Evolutionary conservation across 2,888 invertebrate species (phyloP).

Genomic region (Caenorhabditis macrosperma): DNA sequence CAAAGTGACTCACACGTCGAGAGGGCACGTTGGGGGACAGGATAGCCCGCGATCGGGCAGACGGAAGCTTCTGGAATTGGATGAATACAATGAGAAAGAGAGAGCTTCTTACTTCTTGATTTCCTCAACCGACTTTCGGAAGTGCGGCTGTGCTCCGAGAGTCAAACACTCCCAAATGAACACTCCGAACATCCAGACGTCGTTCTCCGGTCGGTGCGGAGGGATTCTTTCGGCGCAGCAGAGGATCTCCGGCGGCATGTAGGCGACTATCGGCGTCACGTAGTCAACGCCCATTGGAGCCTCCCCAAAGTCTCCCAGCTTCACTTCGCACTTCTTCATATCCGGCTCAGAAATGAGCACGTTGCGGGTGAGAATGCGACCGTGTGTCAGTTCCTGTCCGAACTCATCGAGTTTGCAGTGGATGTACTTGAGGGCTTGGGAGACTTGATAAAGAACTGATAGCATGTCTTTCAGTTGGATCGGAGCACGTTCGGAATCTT

Average conservation of each 20-base stretch:
- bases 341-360: constrained; percentile 73
- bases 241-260: constrained; percentile 77
- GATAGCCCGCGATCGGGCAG: constrained; percentile 74
- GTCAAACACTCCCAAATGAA: constrained; percentile 78
- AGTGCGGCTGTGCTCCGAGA: constrained; percentile 77
- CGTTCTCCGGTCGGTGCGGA: constrained; percentile 76
- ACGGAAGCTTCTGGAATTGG: constrained; percentile 59
- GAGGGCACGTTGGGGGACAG: constrained; percentile 73
- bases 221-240: constrained; percentile 71
- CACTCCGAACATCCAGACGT: constrained; percentile 79
- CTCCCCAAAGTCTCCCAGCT: constrained; percentile 78
- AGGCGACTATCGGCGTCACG: constrained; percentile 72
- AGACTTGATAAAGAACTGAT: constrained; percentile 63
- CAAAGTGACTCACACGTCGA: constrained; percentile 72
- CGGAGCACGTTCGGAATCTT: constrained; percentile 67
- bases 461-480: constrained; percentile 75
- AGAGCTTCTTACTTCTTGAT: constrained; percentile 64
- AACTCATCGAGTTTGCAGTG: constrained; percentile 69
- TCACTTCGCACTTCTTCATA: constrained; percentile 73
- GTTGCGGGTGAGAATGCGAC: constrained; percentile 77
- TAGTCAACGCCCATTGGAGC: constrained; percentile 59
- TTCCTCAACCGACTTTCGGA: constrained; percentile 73
- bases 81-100: not conserved
- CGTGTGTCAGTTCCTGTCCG: constrained; percentile 77
- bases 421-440: constrained; percentile 75